Base-by-base conservation (phyloP, 2,113 vertebrate genomes). In the Rhizomys pruinosus region DNA sequence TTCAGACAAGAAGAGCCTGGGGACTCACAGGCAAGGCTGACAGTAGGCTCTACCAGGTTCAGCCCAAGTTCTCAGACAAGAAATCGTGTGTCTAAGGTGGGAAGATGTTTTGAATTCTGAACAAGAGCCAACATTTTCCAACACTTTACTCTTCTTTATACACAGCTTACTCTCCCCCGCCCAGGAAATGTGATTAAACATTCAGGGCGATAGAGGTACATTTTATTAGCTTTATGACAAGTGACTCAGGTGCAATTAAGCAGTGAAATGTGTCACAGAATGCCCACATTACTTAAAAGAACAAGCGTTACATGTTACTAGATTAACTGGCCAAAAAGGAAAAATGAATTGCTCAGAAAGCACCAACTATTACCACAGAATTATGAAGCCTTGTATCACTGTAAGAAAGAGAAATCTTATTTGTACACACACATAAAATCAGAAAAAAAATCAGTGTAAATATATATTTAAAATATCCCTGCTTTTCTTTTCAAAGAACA, bases 161-260 rank as follows among this genome's bases (percentile, higher is more conserved):
- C 92, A 76, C 19, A 92, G 63, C 42, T 23, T 61, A 52, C 59
- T 79, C 23, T 74, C 72, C 93, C 90, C 37, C n/a, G 61, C 55
- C 0, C 68, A 95, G 74, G 55, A 71, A 66, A 63, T 57, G 47
- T 64, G 90, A 87, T 96, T 97, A 95, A 95, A 90, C 15, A 92
- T 86, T 96, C 93, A 80, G 27, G 19, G 42, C 2, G 1, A 94
- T 0, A 57, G 92, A 27, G 34, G 5, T 3, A 47, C 1, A 1
- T 94, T 96, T 91, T 87, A 95, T 89, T 81, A 90, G 86, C 87
- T 79, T 27, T 4, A 89, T 92, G 74, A 82, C 81, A 87, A 94
- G 84, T 63, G 73, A 87, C 84, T 94, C 74, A 39, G 89, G 90
- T 25, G 57, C 94, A 95, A 97, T 96, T 93, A 86, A 92, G 92